phyloP scores from a whole-genome alignment of 2,113 vertebrate species.

The Pachyramphus minor region DNA sequence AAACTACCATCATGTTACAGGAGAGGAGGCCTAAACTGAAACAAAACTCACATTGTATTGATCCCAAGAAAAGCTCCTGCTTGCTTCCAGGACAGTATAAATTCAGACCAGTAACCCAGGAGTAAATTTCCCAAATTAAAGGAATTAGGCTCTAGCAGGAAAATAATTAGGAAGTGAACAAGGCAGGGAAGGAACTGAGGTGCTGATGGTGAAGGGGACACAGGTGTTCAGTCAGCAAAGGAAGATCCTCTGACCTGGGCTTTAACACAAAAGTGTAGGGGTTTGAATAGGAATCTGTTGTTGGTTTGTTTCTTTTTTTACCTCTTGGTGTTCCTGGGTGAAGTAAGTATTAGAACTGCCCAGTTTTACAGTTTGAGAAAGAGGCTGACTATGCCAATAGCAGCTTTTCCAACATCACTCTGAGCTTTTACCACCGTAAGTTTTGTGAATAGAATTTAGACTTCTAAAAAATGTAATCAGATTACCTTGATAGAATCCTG shows the following conservation, averaged over 20 bases:
- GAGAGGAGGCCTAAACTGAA: neutral
- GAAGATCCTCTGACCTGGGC: neutral
- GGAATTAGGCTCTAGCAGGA: neutral
- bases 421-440: neutral
- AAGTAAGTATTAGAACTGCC: neutral
- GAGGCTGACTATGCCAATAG: neutral
- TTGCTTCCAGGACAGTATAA: neutral
- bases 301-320: neutral
- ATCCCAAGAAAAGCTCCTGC: neutral
- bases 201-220: neutral
- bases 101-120: neutral
- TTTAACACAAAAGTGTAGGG: neutral
- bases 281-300: neutral
- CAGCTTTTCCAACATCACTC: neutral
- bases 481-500: neutral
- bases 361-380: neutral
- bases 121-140: neutral
- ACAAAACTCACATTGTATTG: neutral
- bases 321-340: neutral
- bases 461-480: neutral
- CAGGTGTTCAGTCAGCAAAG: neutral
- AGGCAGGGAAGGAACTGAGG: neutral
- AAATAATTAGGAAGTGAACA: accelerated
- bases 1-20: neutral
- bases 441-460: neutral